Evolutionary conservation across 1,140 invertebrate species (phyloP), one percentile per base, ranked within the genome.

Genomic region (Magallana gigas): DNA sequence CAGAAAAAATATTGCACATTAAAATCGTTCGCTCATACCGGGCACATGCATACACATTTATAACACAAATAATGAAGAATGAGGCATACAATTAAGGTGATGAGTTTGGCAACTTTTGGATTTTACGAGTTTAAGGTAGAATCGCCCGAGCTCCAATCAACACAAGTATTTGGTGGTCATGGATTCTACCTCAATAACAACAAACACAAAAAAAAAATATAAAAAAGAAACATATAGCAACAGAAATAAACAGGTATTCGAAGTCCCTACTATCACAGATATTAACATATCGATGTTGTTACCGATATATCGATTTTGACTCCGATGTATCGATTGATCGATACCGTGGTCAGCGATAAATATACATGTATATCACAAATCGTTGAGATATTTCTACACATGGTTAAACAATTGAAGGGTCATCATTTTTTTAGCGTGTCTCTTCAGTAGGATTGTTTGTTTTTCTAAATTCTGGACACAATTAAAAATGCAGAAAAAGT

Each of bases 1-100:
- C 23, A 76, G 36, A 48, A 76, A 76, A 76, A 76, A 76, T 76
- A 76, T 76, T 76, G 68, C 68, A 76, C 68, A 76, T 76, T 29
- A 9, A 76, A 76, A 76, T 62, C 60, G 14, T n/a, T 62, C 60
- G 8, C 68, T 76, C 29, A 29, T 29, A 12, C 36, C 68, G 23
- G 68, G 68, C 68, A 76, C 68, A 29, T 36, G 23, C 23, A 76
- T 29, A 76, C 68, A 76, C 9, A 62, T 11, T 76, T 29, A 29
- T 48, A 48, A 48, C 68, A 71, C 29, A 29, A 29, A 12, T 16
- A 14, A 76, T 76, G 68, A 76, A 8, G 64, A 18, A 23, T 12
- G 68, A 76, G 7, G 12, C 36, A 4, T 64, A 18, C 60, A 64
- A 8, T 16, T 64, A 64, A 76, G 1, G 29, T 9, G 18, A 29